Evolutionary conservation across 2,797 vertebrate genomes (phyloP).

Genomic region (Rhinatrema bivittatum): DNA sequence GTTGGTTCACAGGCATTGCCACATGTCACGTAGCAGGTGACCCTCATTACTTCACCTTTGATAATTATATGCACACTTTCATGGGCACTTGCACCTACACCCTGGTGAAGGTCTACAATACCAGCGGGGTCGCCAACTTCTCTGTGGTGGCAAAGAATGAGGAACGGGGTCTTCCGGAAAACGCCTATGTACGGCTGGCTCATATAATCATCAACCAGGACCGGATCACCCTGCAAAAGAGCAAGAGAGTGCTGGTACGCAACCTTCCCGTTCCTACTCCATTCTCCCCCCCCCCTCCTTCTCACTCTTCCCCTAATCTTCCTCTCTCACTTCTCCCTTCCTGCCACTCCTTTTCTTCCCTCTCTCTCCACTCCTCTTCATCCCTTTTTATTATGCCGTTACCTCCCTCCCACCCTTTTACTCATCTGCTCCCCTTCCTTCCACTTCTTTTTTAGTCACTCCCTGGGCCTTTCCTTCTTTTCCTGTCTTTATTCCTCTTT

Average conservation of each 20-base stretch:
- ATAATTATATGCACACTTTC: conserved; percentile 62
- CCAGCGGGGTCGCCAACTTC: conserved; percentile 56
- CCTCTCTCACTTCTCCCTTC: too few relatives aligned
- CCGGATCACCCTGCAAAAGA: conserved; percentile 59
- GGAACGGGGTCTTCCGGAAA: conserved; percentile 50
- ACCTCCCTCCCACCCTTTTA: too few relatives aligned
- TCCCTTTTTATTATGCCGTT: too few relatives aligned
- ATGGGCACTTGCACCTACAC: conserved; percentile 71
- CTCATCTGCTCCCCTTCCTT: too few relatives aligned
- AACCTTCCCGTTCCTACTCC: not conserved
- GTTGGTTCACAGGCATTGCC: conserved; percentile 47
- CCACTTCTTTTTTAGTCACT: too few relatives aligned
- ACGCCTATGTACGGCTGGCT: conserved; percentile 56
- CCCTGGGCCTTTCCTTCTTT: too few relatives aligned
- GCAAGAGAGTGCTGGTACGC: conserved; percentile 57
- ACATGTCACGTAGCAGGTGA: conserved; percentile 65
- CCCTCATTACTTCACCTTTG: conserved; percentile 74
- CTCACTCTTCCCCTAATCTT: not conserved
- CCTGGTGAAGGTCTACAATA: conserved; percentile 62
- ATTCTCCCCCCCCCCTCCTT: too few relatives aligned
- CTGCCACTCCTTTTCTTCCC: too few relatives aligned
- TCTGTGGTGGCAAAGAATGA: conserved; percentile 69
- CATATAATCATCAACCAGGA: conserved; percentile 45
- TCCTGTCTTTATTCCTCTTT: too few relatives aligned
- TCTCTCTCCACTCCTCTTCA: too few relatives aligned